Conservation (phyloP, 1,140 invertebrate genomes). For the Daktulosphaira vitifoliae region DNA sequence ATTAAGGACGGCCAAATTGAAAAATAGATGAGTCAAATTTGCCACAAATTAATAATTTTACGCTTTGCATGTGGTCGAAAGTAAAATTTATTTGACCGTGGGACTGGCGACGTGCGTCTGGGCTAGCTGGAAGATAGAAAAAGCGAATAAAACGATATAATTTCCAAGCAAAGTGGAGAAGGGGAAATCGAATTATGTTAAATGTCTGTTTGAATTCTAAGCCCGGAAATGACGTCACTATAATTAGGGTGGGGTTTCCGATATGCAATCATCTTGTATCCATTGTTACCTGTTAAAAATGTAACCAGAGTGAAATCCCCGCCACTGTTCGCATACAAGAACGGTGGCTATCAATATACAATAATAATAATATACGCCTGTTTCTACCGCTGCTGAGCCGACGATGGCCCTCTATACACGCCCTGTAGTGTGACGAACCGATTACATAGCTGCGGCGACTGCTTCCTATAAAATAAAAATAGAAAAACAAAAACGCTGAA, state of each 20-base stretch:
- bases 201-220: constrained; percentile 17
- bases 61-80: constrained; percentile 25
- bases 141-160: constrained; percentile 19
- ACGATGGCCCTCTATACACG: constrained; percentile 19
- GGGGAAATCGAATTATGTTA: constrained; percentile 19
- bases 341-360: too few relatives aligned
- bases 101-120: not conserved
- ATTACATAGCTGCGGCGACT: constrained; percentile 5
- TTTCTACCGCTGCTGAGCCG: not conserved
- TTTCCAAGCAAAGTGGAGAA: not conserved
- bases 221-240: constrained; percentile 33
- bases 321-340: not conserved
- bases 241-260: constrained; percentile 31
- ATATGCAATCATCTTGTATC: constrained; percentile 24
- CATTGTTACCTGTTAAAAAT: constrained; percentile 31
- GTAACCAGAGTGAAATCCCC: constrained; percentile 24
- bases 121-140: not conserved
- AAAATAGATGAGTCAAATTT: too few relatives aligned
- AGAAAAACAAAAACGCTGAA: too few relatives aligned
- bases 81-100: constrained; percentile 25
- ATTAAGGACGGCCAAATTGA: too few relatives aligned
- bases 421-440: constrained; percentile 30
- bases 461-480: constrained; percentile 13
- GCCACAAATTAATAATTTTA: constrained; percentile 6
- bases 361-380: too few relatives aligned